Percentiles rank a stretch among this genome's conserved stretches.
Conservation (phyloP, 2,797 vertebrate genomes). For the Helicolenus hilgendorfi region DNA sequence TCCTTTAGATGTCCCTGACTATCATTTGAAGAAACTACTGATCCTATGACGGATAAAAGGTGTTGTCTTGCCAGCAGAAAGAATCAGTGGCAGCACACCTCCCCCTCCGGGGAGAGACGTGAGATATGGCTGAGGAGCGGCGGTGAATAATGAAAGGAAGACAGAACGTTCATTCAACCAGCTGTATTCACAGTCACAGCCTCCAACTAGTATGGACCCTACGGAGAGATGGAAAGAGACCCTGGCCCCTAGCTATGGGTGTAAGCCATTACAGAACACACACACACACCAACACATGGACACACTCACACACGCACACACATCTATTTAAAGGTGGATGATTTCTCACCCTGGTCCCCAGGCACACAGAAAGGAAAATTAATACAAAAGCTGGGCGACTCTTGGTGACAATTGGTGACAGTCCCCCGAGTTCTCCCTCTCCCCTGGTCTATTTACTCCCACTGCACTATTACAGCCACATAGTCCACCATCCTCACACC, state of each 20-base stretch:
- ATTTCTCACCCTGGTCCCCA: slow-evolving; percentile 79
- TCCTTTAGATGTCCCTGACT: slow-evolving; percentile 17
- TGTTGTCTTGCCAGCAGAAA: slow-evolving; percentile 55
- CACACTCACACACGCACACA: slow-evolving; percentile 20
- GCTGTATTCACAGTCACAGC: slow-evolving; percentile 40
- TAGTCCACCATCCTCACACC: slow-evolving; percentile 57
- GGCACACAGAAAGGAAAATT: slow-evolving; percentile 82
- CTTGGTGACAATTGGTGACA: slow-evolving; percentile 89
- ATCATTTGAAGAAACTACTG: slow-evolving; percentile 42
- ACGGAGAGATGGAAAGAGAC: slow-evolving; percentile 55
- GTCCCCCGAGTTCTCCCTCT: slow-evolving; percentile 76
- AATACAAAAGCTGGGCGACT: slow-evolving; percentile 79
- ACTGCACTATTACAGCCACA: slow-evolving; percentile 67
- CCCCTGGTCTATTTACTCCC: slow-evolving; percentile 79
- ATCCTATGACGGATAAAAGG: slow-evolving; percentile 45
- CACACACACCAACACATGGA: not conserved
- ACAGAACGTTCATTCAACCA: slow-evolving; percentile 43
- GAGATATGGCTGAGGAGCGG: slow-evolving; percentile 50
- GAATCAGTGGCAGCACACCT: slow-evolving; percentile 55
- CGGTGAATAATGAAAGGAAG: slow-evolving; percentile 74
- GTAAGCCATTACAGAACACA: slow-evolving; percentile 25
- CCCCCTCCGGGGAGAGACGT: slow-evolving; percentile 43
- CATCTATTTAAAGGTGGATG: slow-evolving; percentile 80
- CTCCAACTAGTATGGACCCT: slow-evolving; percentile 45
- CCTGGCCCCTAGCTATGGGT: slow-evolving; percentile 55